Percentiles rank a stretch among this genome's conserved stretches.
Conservation (phyloP, 2,888 invertebrate species). For the Anarsia innoxiella region DNA sequence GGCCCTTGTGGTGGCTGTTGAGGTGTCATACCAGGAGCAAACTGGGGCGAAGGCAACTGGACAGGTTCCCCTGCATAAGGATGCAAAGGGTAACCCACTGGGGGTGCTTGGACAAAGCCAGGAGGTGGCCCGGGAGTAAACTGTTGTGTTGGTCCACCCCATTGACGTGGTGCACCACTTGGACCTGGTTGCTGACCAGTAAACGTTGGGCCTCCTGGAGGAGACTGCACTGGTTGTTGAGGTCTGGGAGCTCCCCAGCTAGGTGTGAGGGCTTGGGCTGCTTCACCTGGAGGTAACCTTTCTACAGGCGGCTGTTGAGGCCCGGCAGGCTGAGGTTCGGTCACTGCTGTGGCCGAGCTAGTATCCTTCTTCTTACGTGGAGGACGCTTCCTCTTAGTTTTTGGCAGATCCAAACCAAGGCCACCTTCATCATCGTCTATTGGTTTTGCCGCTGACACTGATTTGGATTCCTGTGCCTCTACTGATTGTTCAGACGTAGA, state of each 20-base stretch:
- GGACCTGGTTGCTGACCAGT: neutral
- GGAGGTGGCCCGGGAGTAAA: too few species aligned
- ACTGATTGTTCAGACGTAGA: neutral
- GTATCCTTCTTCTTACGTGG: slow-evolving; percentile 16
- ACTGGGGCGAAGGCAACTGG: too few species aligned
- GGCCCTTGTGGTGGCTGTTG: neutral
- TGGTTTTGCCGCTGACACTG: neutral
- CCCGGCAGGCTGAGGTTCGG: neutral
- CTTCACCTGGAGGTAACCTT: neutral
- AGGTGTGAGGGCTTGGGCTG: neutral
- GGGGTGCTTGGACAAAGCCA: too few species aligned
- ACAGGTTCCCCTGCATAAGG: too few species aligned
- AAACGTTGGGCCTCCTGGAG: neutral
- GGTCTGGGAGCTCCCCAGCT: neutral
- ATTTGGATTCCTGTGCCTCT: neutral
- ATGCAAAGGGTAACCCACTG: too few species aligned
- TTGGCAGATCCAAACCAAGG: slow-evolving; percentile 20
- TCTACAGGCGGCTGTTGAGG: neutral
- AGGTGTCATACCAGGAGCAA: too few species aligned
- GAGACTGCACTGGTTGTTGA: neutral
- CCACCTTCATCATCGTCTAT: slow-evolving; percentile 11
- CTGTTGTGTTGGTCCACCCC: too few species aligned
- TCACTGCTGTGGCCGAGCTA: neutral
- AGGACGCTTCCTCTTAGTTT: slow-evolving; percentile 18
- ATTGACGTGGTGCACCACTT: too few species aligned